Evolutionary conservation across 2,113 vertebrate species (phyloP).

Genomic region (Felis catus): DNA sequence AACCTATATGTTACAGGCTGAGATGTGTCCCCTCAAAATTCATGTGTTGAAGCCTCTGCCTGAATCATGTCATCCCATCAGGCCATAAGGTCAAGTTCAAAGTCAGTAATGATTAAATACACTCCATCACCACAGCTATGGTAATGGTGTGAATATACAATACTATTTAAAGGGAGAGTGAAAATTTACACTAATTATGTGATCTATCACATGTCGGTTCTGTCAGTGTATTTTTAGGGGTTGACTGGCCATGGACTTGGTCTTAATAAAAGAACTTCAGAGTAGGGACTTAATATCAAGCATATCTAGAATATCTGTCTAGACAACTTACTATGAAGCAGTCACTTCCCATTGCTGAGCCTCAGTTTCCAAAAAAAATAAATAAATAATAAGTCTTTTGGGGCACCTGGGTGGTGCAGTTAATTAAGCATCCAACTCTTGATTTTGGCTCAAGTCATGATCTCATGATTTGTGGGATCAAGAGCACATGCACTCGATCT

Average conservation of each 20-base stretch:
- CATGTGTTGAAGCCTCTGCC: not conserved
- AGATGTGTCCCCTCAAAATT: not conserved
- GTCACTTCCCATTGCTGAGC: not conserved
- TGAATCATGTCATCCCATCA: not conserved
- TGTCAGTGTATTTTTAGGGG: not conserved
- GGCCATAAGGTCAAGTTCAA: not conserved
- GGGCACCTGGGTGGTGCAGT: no score
- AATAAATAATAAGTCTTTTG: not conserved
- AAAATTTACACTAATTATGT: not conserved
- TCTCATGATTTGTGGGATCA: no score
- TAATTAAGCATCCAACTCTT: no score
- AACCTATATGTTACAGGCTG: not conserved
- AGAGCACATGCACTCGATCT: no score
- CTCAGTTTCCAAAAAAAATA: not conserved
- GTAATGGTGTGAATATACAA: not conserved
- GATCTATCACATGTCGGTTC: not conserved
- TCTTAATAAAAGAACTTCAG: not conserved
- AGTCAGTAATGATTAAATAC: not conserved
- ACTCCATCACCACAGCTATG: not conserved
- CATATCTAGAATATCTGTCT: not conserved
- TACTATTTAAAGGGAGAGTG: not conserved
- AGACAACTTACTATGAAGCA: not conserved
- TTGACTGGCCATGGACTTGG: not conserved
- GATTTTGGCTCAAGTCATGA: no score
- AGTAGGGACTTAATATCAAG: not conserved